Evolutionary conservation across 2,113 vertebrate genomes (phyloP).

Genomic region (Numida meleagris): DNA sequence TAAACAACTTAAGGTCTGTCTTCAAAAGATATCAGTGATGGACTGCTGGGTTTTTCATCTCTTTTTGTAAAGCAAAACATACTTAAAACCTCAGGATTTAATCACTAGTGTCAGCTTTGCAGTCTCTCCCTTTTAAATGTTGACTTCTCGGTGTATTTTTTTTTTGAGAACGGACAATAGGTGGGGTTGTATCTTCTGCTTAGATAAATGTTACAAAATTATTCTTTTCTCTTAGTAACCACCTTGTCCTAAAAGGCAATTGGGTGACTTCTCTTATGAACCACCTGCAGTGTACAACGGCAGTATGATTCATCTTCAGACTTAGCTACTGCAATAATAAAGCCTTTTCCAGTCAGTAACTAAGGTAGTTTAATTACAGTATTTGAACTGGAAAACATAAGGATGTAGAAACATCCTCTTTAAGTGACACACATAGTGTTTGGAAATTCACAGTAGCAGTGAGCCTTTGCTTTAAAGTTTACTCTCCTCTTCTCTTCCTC

Average conservation of each 20-base stretch:
- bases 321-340: constrained; percentile 29
- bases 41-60: not conserved
- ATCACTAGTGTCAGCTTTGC: not conserved
- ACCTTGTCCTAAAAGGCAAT: constrained; percentile 37
- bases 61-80: not conserved
- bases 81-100: not conserved
- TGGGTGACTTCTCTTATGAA: constrained; percentile 47
- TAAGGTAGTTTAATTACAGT: constrained; percentile 65
- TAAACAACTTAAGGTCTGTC: not conserved
- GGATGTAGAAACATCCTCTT: constrained; percentile 38
- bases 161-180: not conserved
- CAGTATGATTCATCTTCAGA: constrained; percentile 64
- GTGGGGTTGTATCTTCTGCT: not conserved
- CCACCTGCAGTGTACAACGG: constrained; percentile 23
- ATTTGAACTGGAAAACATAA: constrained; percentile 53
- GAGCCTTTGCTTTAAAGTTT: not conserved
- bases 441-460: constrained; percentile 55
- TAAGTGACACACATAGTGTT: constrained; percentile 36
- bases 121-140: not conserved
- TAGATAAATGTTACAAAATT: not conserved
- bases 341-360: constrained; percentile 49
- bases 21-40: not conserved
- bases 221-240: not conserved
- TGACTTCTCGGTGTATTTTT: not conserved
- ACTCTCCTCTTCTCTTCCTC: not conserved